Percentiles rank a stretch among this genome's conserved stretches.
Conservation (phyloP, 1,140 invertebrate species). For the Caenorhabditis latens region DNA sequence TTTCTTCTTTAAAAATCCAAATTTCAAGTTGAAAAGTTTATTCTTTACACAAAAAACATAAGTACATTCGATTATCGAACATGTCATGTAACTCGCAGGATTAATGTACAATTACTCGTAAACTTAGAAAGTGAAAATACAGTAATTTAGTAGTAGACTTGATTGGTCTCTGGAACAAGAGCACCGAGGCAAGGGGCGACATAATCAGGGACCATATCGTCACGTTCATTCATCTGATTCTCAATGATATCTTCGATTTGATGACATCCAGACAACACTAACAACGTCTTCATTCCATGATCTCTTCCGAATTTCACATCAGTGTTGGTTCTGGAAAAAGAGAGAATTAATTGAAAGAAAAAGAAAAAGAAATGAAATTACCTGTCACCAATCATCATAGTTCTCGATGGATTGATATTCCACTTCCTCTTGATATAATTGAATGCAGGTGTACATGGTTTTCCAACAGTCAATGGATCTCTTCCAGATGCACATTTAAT, state of each 20-base stretch:
- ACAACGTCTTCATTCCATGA: slow-evolving; percentile 73
- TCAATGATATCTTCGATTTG: slow-evolving; percentile 73
- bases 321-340: slow-evolving; percentile 71
- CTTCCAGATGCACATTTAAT: slow-evolving; percentile 87
- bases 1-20: background rate
- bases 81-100: background rate
- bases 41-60: background rate
- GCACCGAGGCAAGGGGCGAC: slow-evolving; percentile 72
- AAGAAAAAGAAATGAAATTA: slow-evolving; percentile 59
- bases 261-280: slow-evolving; percentile 75
- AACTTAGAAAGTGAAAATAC: background rate
- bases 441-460: slow-evolving; percentile 83
- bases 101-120: slow-evolving; percentile 46
- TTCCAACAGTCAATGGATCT: slow-evolving; percentile 88
- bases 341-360: background rate
- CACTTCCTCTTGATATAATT: slow-evolving; percentile 79
- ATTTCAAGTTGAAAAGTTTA: background rate
- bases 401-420: slow-evolving; percentile 85
- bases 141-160: slow-evolving; percentile 23
- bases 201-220: slow-evolving; percentile 74
- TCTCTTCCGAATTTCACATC: slow-evolving; percentile 76
- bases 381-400: slow-evolving; percentile 93
- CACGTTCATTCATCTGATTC: slow-evolving; percentile 67
- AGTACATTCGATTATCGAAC: background rate
- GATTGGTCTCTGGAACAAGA: slow-evolving; percentile 66